Base-by-base conservation (phyloP, 1,140 invertebrate species). In the Anastatus disparis region DNA sequence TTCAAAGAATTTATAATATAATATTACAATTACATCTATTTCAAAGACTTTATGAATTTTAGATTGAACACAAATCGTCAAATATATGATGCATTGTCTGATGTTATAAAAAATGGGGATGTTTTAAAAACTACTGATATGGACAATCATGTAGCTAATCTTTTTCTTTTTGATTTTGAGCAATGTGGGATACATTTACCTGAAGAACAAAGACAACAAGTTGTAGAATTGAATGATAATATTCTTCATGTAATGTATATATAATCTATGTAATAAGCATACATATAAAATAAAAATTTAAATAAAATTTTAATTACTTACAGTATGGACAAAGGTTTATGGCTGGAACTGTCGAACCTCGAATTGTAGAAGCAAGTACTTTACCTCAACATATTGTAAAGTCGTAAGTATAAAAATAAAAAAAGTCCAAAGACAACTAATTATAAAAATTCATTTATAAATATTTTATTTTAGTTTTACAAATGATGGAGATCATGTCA, bases 141-240 rank as follows among this genome's bases (percentile, higher is more conserved):
- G 2, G 97, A 99, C 81, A 81, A 91, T 52, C 93, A 97, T 84
- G 93, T 99, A 3, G 91, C 92, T 1, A 88, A 93, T 77, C 83
- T 99, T 61, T 99, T 99, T 86, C 84, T 97, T 35, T 95, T 97
- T 85, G 97, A 99, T 83, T 99, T 99, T 87, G 96, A 99, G 82
- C 96, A 98, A 84, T 93, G 93, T 86, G 97, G 97, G 8, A 99
- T 99, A 74, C 96, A 99, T 84, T 87, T 99, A 58, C 89, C 91
- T n/a, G 93, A 96, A 74, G 81, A 87, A 3, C 88, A 93, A 74
- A 86, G 96, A 59, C 82, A 90, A 70, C 84, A 89, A 74, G 95
- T 98, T 68, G 95, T 98, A 0, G 85, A 90, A 2, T 85, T 97
- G 0, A 98, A 97, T 82, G 92, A 97, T 81, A 83, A 85, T 67